Conservation (phyloP, 2,113 vertebrate genomes). For the Plecotus auritus region DNA sequence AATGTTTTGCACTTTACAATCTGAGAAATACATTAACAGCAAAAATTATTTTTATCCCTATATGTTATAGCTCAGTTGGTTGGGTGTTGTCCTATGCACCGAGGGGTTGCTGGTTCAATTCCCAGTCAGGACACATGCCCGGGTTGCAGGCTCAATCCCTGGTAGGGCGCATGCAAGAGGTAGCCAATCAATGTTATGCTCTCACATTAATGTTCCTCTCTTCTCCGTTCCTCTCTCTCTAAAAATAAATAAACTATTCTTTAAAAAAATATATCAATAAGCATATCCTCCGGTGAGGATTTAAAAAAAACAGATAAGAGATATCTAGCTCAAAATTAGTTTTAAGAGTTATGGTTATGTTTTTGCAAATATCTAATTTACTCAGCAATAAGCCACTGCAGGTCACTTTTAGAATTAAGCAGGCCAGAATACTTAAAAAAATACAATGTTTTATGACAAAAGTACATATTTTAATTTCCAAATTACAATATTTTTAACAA, state of each 20-base stretch:
- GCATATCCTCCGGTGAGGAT: neutral
- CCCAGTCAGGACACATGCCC: neutral
- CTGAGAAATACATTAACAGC: neutral
- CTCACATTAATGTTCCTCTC: neutral
- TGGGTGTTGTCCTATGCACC: too few relatives aligned
- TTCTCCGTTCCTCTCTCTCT: neutral
- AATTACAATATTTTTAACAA: slow-evolving; percentile 42
- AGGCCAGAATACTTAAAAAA: slow-evolving; percentile 10
- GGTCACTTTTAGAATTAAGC: neutral
- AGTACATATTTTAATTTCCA: slow-evolving; percentile 15
- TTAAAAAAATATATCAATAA: neutral
- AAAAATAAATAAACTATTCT: neutral
- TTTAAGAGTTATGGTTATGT: neutral
- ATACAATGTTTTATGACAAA: slow-evolving; percentile 26
- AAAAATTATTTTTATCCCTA: slow-evolving; percentile 2
- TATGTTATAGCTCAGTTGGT: neutral
- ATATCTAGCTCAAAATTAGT: slow-evolving; percentile 20
- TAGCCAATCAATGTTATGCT: neutral
- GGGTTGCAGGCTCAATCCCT: neutral
- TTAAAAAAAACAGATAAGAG: neutral
- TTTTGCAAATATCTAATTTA: slow-evolving; percentile 12
- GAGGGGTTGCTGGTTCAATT: neutral
- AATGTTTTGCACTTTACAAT: neutral
- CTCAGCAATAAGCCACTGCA: neutral
- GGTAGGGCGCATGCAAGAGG: neutral